Conservation (phyloP, 2,113 vertebrate genomes). For the Rhegmatorhina hoffmannsi region DNA sequence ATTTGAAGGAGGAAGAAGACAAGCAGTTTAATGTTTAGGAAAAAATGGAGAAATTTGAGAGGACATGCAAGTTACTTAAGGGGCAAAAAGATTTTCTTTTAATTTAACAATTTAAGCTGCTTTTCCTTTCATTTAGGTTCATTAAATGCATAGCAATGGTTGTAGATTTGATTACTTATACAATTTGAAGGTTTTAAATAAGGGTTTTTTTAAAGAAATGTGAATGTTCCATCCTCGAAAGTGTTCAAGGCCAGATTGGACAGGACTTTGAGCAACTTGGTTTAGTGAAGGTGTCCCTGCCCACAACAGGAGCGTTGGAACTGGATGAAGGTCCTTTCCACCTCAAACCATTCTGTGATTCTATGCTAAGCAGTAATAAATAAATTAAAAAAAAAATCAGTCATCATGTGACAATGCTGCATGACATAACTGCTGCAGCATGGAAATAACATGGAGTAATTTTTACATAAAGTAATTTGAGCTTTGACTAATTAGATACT, state of each 20-base stretch:
- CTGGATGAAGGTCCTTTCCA: neutral
- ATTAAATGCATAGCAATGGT: neutral
- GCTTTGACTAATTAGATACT: neutral
- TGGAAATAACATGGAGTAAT: neutral
- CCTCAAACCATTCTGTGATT: neutral
- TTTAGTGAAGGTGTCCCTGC: neutral
- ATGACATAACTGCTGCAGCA: neutral
- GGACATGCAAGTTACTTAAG: neutral
- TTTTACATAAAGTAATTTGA: neutral
- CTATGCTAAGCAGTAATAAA: neutral
- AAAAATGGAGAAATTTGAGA: neutral
- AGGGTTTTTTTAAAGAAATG: neutral
- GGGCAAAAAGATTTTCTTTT: neutral
- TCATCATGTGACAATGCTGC: neutral
- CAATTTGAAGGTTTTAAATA: neutral
- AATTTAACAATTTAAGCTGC: accelerated
- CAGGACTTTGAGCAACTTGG: neutral
- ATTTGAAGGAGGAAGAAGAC: neutral
- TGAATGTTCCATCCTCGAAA: neutral
- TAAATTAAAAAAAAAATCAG: neutral
- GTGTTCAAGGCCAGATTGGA: neutral
- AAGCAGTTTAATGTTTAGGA: neutral
- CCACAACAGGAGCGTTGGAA: neutral
- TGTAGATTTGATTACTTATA: neutral
- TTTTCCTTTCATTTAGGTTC: neutral